These are phyloP conservation scores for Artemia sinica DNA, from an alignment of 2,888 invertebrate genomes.

Conservation along the genomic window DNA sequence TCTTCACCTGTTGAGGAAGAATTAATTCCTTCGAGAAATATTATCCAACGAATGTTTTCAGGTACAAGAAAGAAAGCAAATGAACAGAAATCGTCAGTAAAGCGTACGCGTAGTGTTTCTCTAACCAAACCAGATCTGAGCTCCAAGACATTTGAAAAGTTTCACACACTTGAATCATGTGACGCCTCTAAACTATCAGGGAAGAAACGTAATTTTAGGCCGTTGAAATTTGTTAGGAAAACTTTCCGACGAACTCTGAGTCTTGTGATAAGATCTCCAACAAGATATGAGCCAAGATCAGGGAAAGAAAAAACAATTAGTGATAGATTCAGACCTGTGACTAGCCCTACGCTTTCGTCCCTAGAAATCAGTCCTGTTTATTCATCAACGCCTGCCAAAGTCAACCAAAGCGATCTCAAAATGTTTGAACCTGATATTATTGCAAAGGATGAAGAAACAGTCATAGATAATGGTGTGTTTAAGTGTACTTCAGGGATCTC, in stretches of 20 bases:
- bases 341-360: neutral
- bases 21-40: too few species aligned
- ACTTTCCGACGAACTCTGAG: neutral
- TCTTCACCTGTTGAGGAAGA: too few species aligned
- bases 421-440: neutral
- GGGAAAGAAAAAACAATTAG: neutral
- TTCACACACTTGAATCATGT: too few species aligned
- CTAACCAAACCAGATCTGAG: too few species aligned
- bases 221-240: neutral
- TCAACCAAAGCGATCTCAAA: neutral
- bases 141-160: too few species aligned
- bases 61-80: too few species aligned
- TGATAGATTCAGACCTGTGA: neutral
- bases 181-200: too few species aligned
- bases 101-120: too few species aligned
- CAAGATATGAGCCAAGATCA: neutral
- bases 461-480: neutral
- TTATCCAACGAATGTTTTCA: too few species aligned
- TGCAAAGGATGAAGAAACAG: slow-evolving; percentile 2
- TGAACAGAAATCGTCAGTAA: too few species aligned
- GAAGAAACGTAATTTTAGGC: neutral
- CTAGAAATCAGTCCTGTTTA: neutral
- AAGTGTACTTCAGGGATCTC: neutral
- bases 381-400: neutral
- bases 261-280: neutral